Base-by-base conservation (phyloP, 2,113 vertebrate species). In the Nematolebias whitei region DNA sequence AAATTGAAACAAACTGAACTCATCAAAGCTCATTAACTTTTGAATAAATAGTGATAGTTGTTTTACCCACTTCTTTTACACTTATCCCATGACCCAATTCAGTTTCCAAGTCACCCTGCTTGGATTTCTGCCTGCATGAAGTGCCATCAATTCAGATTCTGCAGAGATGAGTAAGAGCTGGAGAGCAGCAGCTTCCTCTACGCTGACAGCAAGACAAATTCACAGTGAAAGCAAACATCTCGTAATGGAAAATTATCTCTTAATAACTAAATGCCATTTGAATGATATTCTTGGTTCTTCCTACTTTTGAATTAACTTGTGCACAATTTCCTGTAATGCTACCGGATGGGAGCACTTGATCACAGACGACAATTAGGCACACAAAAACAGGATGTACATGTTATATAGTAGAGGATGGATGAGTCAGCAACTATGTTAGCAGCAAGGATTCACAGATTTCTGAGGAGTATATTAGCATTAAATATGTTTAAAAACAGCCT, bases 71-170 rank as follows among this genome's bases (percentile, higher is more conserved):
- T 2, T 1, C 29, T 59, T 65, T 71, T 57, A 68, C 38, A 56
- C 4, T 7, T 35, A 40, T 26, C 22, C 15, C 45, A 35, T 52
- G 19, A 64, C 32, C 69, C 48, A 51, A 19, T 63, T 69, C 12
- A 50, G 50, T 40, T 64, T 72, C 23, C 59, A 68, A 67, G 48
- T 71, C 44, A 40, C 38, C 18, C 35, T 51, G 39, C 52, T 50
- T 76, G 67, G 79, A 78, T 64, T 54, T 67, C 71, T 69, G 66
- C 72, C 72, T 32, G 20, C 29, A 74, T 64, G 71, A 71, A 80
- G 71, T 62, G 44, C 5, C 19, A 84, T 83, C 77, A 79, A 55
- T 81, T 84, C 53, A 68, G 38, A 80, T 78, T 81, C 58, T 74
- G 58, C 56, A 51, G 72, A 40, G 66, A 71, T 73, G 85, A 82